Evolutionary conservation across 2,888 invertebrate genomes (phyloP), one percentile per base, ranked within the genome.

Genomic region (Malthinus flaveolus): DNA sequence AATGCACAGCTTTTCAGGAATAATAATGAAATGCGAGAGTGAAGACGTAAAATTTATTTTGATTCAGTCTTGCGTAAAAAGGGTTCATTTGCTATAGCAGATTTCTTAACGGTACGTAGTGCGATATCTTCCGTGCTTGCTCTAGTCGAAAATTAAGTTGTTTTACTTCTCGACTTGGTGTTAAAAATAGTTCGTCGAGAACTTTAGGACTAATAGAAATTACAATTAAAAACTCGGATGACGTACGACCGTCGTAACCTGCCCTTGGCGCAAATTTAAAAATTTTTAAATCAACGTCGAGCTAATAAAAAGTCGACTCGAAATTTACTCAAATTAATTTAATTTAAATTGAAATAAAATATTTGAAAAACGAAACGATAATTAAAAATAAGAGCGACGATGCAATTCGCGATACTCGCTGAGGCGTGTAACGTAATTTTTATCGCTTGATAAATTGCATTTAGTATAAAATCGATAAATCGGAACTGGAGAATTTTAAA

Each of bases 361-460:
- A 15, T 42, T 42, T 42, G 23, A 15, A 42, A 42, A 42, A 6
- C 23, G 39, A 42, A 42, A 23, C 15, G 39, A 42, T 42, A 42
- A 42, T 42, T 42, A 42, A 42, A 42, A 42, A 42, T 42, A 42
- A 13, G 39, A 15, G 39, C 39, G 64, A 61, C 64, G 61, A 69
- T 66, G 68, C 68, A 69, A 71, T 72, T 72, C 69, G 69, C 68
- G 63, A 66, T 67, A 68, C 70, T 67, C 68, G 71, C 60, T 64
- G 66, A 64, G 64, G 68, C 71, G 69, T 68, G 71, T 72, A 72
- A 73, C 68, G 57, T 67, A 71, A 73, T 74, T 71, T 70, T 66
- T 68, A 65, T 64, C 72, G 73, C 67, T 68, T 70, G 72, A 71
- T 70, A 73, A 73, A 72, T 73, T 71, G 71, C 71, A 73, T 73